Conservation (phyloP, 2,113 vertebrate genomes). For the Ameiurus melas region DNA sequence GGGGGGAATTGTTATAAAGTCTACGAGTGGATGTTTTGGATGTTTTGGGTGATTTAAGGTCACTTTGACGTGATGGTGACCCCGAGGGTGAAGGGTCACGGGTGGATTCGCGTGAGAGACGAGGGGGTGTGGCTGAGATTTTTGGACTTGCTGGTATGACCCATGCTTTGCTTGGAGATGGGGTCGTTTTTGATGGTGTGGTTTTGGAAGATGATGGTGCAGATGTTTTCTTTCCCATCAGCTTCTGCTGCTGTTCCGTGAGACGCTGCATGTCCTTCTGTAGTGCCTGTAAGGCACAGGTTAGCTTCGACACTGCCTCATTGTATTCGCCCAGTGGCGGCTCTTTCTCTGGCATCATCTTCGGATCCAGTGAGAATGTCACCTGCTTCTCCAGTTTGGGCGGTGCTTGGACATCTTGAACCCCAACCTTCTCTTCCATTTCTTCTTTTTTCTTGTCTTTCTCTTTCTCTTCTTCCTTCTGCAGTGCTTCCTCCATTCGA, state of each 20-base stretch:
- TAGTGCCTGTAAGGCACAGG: constrained; percentile 79
- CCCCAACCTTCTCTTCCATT: neutral
- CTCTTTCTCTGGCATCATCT: constrained; percentile 60
- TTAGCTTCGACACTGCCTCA: constrained; percentile 83
- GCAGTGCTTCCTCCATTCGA: constrained; percentile 72
- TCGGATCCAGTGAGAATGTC: constrained; percentile 81
- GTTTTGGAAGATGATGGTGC: constrained; percentile 59
- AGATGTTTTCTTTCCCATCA: constrained; percentile 75
- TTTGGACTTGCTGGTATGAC: constrained; percentile 66
- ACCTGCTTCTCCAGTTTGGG: constrained; percentile 79
- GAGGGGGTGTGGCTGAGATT: constrained; percentile 58
- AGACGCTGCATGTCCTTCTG: constrained; percentile 90
- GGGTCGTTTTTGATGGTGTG: constrained; percentile 58
- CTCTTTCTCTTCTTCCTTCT: constrained; percentile 64
- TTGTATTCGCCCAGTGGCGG: constrained; percentile 79
- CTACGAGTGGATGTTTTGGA: constrained; percentile 68
- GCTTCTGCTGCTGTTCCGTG: constrained; percentile 85
- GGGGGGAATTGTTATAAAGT: constrained; percentile 50
- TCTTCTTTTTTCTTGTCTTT: constrained; percentile 44
- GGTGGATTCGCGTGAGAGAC: constrained; percentile 58
- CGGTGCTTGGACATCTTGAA: constrained; percentile 42
- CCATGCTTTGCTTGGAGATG: constrained; percentile 70
- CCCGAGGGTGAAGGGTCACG: constrained; percentile 59
- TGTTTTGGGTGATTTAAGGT: constrained; percentile 61
- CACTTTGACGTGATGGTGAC: constrained; percentile 60